Evolutionary conservation across 2,888 invertebrate genomes (phyloP).

Genomic region (Herminia tarsipennalis): DNA sequence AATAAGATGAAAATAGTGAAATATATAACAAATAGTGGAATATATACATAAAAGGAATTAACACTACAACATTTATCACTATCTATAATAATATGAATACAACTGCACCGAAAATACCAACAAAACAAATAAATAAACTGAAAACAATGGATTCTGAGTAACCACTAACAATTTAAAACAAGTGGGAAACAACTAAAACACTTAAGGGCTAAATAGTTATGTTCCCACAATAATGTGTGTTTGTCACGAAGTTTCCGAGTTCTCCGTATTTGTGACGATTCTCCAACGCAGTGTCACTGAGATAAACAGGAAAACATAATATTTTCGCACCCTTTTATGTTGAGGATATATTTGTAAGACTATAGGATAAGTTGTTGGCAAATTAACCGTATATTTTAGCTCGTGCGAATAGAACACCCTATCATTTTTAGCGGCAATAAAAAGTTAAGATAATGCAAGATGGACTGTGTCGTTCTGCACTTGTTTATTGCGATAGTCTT

Average conservation of each 20-base stretch:
- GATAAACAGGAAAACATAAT: constrained; percentile 36
- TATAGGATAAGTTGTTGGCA: constrained; percentile 4
- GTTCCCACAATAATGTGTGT: constrained; percentile 2
- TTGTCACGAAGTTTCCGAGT: constrained; percentile 22
- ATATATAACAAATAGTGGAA: too few species aligned
- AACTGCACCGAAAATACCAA: too few species aligned
- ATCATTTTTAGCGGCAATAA: neutral
- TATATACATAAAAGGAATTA: too few species aligned
- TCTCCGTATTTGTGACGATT: constrained; percentile 12
- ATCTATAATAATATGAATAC: too few species aligned
- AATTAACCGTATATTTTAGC: constrained; percentile 10
- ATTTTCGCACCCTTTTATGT: constrained; percentile 23
- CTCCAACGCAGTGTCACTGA: constrained; percentile 2
- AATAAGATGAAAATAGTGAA: too few species aligned
- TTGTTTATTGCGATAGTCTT: too few species aligned
- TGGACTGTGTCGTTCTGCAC: too few species aligned
- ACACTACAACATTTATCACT: too few species aligned
- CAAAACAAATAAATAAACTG: too few species aligned
- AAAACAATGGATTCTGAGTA: too few species aligned
- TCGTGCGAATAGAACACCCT: neutral
- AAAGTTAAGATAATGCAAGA: neutral
- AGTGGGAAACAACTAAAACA: neutral
- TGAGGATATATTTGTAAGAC: constrained; percentile 14
- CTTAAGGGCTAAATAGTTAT: constrained; percentile 19
- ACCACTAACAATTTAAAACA: neutral